Evolutionary conservation across 2,113 vertebrate genomes (phyloP), one percentile per base, ranked within the genome.

Genomic region (Perognathus longimembris): DNA sequence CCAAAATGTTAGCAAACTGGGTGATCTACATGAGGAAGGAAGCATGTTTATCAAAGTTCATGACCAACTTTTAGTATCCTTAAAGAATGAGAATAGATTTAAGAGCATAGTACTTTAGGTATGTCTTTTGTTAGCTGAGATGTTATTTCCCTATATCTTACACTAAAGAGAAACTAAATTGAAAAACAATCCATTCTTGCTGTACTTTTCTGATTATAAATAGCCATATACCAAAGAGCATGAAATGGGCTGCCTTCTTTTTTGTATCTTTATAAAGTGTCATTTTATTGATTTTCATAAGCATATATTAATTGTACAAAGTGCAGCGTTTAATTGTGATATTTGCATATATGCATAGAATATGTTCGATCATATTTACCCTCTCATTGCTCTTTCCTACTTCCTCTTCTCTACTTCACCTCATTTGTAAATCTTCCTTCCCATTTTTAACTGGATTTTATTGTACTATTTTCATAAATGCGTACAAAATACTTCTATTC

Each of bases 61-160:
- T 4, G 34, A 42, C 32, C 79, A 61, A 64, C 7, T 15, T 79
- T 34, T 84, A 45, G 4, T 22, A 80, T 30, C n/a, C 5, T 89
- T 80, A 76, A 63, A 87, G 66, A 8, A 21, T 66, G 54, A 86
- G 18, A 81, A 36, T 28, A 69, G 22, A 54, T 78, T 91, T 93
- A n/a, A 89, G 2, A 91, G 36, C 61, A 64, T 36, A 36, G n/a
- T 59, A 74, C 76, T 54, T 78, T 50, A 84, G 54, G 24, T 76
- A 24, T 34, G 32, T 21, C 77, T 40, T 85, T 54, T 77, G 84
- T 42, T 88, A 87, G 38, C 57, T 70, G 89, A 95, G 17, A n/a
- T 78, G 64, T 17, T 28, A 86, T 40, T 71, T 67, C 63, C 21
- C 80, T 61, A 24, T 89, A 67, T 75, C 64, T 75, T 74, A 85